A percentile compares a stretch with the other conserved stretches of the same genome.
phyloP scores from a whole-genome alignment of 2,113 vertebrate species.

The Otus sunia region DNA sequence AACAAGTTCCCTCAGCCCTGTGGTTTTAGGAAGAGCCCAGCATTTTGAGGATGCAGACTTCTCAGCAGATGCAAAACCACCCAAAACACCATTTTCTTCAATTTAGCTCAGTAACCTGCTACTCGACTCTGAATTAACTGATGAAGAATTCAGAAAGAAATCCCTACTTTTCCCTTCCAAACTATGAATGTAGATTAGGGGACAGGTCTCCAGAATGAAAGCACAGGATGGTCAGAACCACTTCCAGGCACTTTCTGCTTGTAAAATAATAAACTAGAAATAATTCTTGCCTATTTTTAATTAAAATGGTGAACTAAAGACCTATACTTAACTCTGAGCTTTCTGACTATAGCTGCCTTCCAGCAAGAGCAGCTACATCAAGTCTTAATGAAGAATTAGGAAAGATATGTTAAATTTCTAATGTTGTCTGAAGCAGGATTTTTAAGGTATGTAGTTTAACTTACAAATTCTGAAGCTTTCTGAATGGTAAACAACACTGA shows the following conservation, averaged over 20 bases:
- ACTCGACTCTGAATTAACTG: background rate
- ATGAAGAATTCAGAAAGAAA: background rate
- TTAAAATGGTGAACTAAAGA: background rate
- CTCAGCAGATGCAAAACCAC: background rate
- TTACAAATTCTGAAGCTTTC: background rate
- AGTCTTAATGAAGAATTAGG: background rate
- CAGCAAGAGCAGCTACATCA: background rate
- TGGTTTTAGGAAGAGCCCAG: background rate
- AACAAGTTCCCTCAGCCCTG: background rate
- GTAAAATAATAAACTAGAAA: background rate
- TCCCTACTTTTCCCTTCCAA: background rate
- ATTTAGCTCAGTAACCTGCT: background rate
- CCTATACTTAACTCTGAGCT: background rate
- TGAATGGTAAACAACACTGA: background rate
- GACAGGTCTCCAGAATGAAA: background rate
- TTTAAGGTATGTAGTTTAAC: background rate
- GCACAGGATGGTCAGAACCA: background rate
- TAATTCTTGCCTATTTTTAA: background rate
- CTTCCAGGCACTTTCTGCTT: background rate
- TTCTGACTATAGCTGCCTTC: background rate
- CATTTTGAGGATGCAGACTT: background rate
- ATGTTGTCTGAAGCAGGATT: accelerated
- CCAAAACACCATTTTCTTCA: background rate
- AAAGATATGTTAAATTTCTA: background rate
- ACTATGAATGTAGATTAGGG: background rate